Evolutionary conservation across 2,888 invertebrate species (phyloP).

Genomic region (Azorinus chamasolen): DNA sequence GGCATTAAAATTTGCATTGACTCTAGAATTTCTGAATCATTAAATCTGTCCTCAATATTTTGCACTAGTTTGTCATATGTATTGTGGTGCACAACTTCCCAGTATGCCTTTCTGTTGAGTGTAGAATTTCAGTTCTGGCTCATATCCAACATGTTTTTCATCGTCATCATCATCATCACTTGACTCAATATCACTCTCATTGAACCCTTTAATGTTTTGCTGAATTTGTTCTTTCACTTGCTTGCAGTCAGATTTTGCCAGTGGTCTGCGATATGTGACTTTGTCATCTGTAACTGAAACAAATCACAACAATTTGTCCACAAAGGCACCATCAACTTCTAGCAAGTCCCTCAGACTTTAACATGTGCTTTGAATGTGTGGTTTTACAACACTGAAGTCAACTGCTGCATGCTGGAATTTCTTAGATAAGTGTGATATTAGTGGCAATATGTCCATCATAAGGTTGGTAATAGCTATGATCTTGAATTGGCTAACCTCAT

Average conservation of each 20-base stretch:
- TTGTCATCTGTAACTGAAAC: background rate
- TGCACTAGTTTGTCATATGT: slow-evolving; percentile 14
- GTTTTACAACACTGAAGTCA: too few relatives aligned
- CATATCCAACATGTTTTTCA: background rate
- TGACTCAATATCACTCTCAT: background rate
- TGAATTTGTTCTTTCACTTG: background rate
- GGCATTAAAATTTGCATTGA: slow-evolving; percentile 23
- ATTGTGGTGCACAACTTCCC: background rate
- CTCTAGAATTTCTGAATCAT: slow-evolving; percentile 8
- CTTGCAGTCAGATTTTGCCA: slow-evolving; percentile 7
- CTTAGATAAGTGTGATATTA: slow-evolving; percentile 27
- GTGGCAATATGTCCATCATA: slow-evolving; percentile 59
- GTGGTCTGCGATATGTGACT: background rate
- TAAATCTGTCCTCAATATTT: slow-evolving; percentile 28
- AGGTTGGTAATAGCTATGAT: slow-evolving; percentile 56
- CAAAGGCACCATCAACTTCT: too few relatives aligned
- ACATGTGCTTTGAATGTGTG: too few relatives aligned
- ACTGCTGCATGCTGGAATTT: slow-evolving; percentile 35
- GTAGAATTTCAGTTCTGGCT: slow-evolving; percentile 9
- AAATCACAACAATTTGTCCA: slow-evolving; percentile 26
- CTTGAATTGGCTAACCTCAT: slow-evolving; percentile 47
- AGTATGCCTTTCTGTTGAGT: slow-evolving; percentile 8
- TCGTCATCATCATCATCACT: slow-evolving; percentile 15
- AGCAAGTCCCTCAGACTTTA: too few relatives aligned
- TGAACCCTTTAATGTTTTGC: background rate